A percentile compares a stretch with the other conserved stretches of the same genome.
These are phyloP conservation scores for Hydroisotoma schaefferi DNA, from an alignment of 2,888 invertebrate species.

Conservation along the genomic window DNA sequence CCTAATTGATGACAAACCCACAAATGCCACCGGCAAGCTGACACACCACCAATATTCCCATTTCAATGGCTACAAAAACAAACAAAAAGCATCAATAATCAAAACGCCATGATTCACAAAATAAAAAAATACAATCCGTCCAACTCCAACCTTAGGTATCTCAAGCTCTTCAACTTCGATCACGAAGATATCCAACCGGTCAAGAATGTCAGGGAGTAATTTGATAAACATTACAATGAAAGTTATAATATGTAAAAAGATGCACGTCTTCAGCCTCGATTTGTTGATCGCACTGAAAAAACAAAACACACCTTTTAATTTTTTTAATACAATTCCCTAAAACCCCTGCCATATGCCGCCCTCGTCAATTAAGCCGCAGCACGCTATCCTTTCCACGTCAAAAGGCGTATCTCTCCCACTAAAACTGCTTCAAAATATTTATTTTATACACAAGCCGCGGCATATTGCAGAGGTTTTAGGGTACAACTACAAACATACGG, in stretches of 20 bases:
- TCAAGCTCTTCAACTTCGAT: constrained; percentile 88
- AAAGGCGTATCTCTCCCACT: no score
- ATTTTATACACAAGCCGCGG: no score
- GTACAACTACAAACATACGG: no score
- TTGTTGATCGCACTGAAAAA: constrained; percentile 84
- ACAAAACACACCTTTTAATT: constrained; percentile 22
- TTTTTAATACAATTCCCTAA: no score
- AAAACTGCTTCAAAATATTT: no score
- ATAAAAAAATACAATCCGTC: constrained; percentile 6
- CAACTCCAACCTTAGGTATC: constrained; percentile 67
- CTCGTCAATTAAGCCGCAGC: no score
- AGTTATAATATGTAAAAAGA: constrained; percentile 86
- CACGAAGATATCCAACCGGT: constrained; percentile 88
- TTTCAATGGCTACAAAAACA: constrained; percentile 66
- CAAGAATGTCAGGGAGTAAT: constrained; percentile 84
- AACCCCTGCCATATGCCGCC: no score
- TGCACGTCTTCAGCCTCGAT: constrained; percentile 88
- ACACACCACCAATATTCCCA: constrained; percentile 95
- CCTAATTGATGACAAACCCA: constrained; percentile 80
- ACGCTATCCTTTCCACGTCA: no score
- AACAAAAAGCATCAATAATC: constrained; percentile 6
- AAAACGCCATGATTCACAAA: constrained; percentile 7
- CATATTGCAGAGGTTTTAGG: no score
- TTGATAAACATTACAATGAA: constrained; percentile 88
- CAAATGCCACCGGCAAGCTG: constrained; percentile 75